Evolutionary conservation across 2,797 vertebrate species (phyloP).

Genomic region (Neomorphus geoffroyi): DNA sequence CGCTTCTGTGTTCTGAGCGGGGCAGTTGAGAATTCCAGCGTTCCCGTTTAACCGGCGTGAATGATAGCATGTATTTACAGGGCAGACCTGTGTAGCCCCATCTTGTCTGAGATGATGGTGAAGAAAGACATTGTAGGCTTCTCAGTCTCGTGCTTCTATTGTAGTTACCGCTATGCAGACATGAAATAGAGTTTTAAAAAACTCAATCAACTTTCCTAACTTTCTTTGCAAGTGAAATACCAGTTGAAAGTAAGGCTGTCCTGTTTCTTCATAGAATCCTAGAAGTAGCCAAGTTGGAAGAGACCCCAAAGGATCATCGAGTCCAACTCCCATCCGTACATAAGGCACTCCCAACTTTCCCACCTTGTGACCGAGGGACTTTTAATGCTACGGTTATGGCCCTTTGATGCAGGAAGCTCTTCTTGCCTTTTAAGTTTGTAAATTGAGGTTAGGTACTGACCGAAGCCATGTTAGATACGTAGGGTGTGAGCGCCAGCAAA

Average conservation of each 20-base stretch:
- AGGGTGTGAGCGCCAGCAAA: neutral
- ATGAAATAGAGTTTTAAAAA: neutral
- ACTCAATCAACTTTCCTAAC: neutral
- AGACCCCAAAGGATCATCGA: too few species aligned
- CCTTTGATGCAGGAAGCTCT: neutral
- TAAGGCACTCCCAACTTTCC: too few species aligned
- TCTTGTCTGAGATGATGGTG: neutral
- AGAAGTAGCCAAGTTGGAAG: too few species aligned
- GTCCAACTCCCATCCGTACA: too few species aligned
- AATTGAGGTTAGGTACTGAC: neutral
- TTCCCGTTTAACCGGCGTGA: neutral
- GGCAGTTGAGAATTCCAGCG: neutral
- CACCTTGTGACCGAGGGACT: too few species aligned
- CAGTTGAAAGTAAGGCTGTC: neutral
- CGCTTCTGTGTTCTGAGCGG: accelerated
- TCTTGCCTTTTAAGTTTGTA: neutral
- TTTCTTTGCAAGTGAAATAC: neutral
- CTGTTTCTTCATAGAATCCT: too few species aligned
- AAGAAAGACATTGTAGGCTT: neutral
- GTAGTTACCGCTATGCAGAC: neutral
- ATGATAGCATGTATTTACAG: neutral
- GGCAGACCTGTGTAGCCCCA: neutral
- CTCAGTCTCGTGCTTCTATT: neutral
- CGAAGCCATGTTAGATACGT: neutral
- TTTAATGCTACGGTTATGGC: accelerated